A percentile compares a stretch with the other conserved stretches of the same genome.
Conservation (phyloP, 2,888 invertebrate species). For the Drosophila quinaria region DNA sequence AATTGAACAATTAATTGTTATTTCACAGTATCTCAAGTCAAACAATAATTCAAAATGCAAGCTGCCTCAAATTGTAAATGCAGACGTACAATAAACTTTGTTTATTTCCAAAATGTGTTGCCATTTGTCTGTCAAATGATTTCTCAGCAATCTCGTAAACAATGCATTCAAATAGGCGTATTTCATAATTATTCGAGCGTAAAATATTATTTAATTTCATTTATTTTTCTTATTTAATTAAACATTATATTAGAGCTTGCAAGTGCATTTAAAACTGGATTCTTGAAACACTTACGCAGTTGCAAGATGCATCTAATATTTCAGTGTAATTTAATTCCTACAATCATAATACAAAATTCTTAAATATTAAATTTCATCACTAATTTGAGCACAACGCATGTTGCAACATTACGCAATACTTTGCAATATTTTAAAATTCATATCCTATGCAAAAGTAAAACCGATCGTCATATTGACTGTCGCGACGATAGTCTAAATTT, state of each 20-base stretch:
- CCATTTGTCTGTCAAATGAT: constrained; percentile 1
- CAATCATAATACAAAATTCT: too few species aligned
- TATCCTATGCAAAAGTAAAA: too few species aligned
- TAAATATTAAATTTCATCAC: too few species aligned
- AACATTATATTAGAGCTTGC: too few species aligned
- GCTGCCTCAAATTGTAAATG: constrained; percentile 10
- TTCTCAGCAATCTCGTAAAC: too few species aligned
- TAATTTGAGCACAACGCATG: too few species aligned
- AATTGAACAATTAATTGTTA: constrained; percentile 10
- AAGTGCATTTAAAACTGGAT: neutral
- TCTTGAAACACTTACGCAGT: neutral
- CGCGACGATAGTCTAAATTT: too few species aligned
- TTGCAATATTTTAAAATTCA: too few species aligned
- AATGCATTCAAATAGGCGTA: neutral
- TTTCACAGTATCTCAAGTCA: neutral
- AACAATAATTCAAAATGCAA: constrained; percentile 8
- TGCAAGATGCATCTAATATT: neutral
- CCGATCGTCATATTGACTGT: too few species aligned
- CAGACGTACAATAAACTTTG: neutral
- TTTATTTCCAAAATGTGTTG: constrained; percentile 11
- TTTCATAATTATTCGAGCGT: neutral
- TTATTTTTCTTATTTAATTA: neutral
- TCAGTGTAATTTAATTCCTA: too few species aligned
- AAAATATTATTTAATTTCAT: neutral
- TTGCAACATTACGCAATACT: too few species aligned